Base-by-base conservation (phyloP, 2,113 vertebrate genomes). In the Odobenus rosmarus region DNA sequence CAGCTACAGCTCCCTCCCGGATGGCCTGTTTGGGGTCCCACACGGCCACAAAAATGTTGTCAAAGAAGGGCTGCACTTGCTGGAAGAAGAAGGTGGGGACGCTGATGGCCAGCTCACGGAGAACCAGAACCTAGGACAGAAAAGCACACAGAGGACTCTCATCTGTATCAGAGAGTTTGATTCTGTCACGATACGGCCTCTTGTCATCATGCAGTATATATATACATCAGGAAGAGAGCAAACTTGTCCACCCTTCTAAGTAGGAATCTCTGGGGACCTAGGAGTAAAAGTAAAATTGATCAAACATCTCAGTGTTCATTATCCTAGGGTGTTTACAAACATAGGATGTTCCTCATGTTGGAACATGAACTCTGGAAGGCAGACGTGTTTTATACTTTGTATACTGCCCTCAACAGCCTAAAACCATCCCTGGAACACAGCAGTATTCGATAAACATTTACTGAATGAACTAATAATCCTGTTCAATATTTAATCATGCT, bases 11-110 rank as follows among this genome's bases (percentile, higher is more conserved):
- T 13, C 99, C 99, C 97, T 99, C 99, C 3, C 99, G 99, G 96
- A 99, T 99, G 84, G 99, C 99, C 98, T 99, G 99, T 96, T 99
- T 99, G 15, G 99, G 99, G 98, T 99, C 99, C 99, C 99, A 99
- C 28, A 99, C 99, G 0, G 99, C 99, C 64, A 99, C 99, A 97
- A 99, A 99, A 93, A 99, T 99, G 97, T 99, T 99, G 98, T 99
- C 99, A 91, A 99, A 99, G 98, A 99, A 99, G 0, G 99, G 99
- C 93, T 99, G 99, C 74, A 99, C 99, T 99, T 99, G 99, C 97
- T 99, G 99, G 97, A 99, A 99, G 98, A 99, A 99, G 99, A 99
- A 99, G 11, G 99, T 99, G 93, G 99, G 99, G 2, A 99, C 99
- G 0, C 99, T 99, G 98, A 99, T 99, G 55, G 99, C 99, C 98